Conservation (phyloP, 2,888 invertebrate genomes). For the Eumerus sabulonum region DNA sequence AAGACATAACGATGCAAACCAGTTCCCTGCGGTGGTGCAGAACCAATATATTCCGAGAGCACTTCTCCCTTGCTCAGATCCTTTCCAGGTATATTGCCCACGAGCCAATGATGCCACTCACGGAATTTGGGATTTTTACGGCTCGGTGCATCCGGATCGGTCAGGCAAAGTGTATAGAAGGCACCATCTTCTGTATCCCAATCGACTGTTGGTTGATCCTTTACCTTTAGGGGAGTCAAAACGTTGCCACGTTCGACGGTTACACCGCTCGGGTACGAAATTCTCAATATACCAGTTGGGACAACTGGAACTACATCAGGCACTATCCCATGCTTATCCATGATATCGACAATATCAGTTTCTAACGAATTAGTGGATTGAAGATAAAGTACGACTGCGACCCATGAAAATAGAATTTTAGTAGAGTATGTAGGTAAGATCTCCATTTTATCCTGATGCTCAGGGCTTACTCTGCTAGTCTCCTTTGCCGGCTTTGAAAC, state of each 20-base stretch:
- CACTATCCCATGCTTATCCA: constrained; percentile 71
- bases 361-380: no score
- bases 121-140: constrained; percentile 88
- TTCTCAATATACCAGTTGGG: constrained; percentile 75
- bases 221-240: constrained; percentile 84
- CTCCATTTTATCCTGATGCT: no score
- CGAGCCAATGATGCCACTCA: constrained; percentile 96
- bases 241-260: constrained; percentile 83
- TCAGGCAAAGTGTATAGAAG: constrained; percentile 75
- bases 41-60: constrained; percentile 88
- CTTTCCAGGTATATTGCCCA: constrained; percentile 89
- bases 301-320: constrained; percentile 72
- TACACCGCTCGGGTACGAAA: constrained; percentile 75
- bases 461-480: no score
- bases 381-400: no score
- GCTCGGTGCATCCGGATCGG: constrained; percentile 93
- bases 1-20: constrained; percentile 90
- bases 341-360: background rate
- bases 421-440: no score
- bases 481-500: no score
- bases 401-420: no score
- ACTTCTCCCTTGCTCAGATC: constrained; percentile 86
- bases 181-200: constrained; percentile 75
- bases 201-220: constrained; percentile 73
- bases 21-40: constrained; percentile 89